phyloP scores from a whole-genome alignment of 2,888 invertebrate species.

The Galeruca laticollis region DNA sequence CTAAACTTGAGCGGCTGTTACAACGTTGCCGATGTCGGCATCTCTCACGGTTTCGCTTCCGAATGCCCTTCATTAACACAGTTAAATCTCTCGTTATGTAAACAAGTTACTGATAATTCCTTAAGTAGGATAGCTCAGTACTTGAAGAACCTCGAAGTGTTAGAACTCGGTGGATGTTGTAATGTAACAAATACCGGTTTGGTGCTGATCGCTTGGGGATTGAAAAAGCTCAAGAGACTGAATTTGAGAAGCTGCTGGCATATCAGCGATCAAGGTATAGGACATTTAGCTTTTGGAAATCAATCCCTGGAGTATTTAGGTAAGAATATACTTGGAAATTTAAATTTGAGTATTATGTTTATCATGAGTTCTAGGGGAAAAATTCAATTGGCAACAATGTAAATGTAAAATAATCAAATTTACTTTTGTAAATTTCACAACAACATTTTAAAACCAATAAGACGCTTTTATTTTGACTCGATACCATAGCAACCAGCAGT shows the following conservation, averaged over 20 bases:
- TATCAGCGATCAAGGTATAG: constrained; percentile 91
- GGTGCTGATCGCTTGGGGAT: constrained; percentile 87
- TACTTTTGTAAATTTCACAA: too few relatives aligned
- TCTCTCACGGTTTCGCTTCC: constrained; percentile 84
- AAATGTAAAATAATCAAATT: too few relatives aligned
- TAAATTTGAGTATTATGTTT: too few relatives aligned
- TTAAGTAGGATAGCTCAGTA: constrained; percentile 87
- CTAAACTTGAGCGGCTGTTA: constrained; percentile 94
- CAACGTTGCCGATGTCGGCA: constrained; percentile 88
- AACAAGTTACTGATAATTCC: constrained; percentile 94
- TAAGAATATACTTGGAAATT: constrained; percentile 61
- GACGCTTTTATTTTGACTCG: too few relatives aligned
- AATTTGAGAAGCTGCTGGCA: constrained; percentile 94
- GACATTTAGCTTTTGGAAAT: constrained; percentile 87
- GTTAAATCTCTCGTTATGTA: constrained; percentile 91
- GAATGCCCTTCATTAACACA: constrained; percentile 83
- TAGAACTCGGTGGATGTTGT: constrained; percentile 93
- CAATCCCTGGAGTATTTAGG: constrained; percentile 86
- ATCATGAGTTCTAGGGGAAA: too few relatives aligned
- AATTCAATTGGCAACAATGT: too few relatives aligned
- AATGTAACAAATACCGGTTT: constrained; percentile 92
- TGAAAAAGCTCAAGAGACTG: constrained; percentile 84
- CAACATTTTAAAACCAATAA: too few relatives aligned
- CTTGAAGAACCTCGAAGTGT: constrained; percentile 85
- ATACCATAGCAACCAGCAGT: too few relatives aligned